Base-by-base conservation (phyloP, 2,113 vertebrate species). In the Stictonetta naevosa region DNA sequence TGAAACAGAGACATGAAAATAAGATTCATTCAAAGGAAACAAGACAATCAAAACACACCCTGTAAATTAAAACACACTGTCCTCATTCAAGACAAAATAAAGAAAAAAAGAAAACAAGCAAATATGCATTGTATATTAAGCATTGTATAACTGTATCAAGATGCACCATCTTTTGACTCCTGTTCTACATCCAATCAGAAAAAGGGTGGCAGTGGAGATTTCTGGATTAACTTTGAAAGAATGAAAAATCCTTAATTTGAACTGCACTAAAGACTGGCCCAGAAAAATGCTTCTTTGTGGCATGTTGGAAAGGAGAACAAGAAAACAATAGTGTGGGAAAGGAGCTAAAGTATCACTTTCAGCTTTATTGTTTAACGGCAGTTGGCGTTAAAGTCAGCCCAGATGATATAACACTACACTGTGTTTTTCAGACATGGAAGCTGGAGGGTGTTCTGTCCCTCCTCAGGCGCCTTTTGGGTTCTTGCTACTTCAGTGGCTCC, bases 251-350 rank as follows among this genome's bases (percentile, higher is more conserved):
- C 53, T 90, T 86, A 68, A 90, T 96, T 93, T 95, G 69, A 92
- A 64, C 53, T 75, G 44, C 58, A 44, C 13, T 72, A 46, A 90
- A 62, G 38, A 76, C 19, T 89, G 53, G 38, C 80, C 31, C 36
- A 69, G 73, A 79, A 79, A 96, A 92, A 36, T 69, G n/a, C 8
- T 91, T 82, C 63, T 42, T 55, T 83, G 46, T 93, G 60, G 46
- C 73, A 50, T 25, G 4, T 36, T 90, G 77, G 90, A 95, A 96
- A 82, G 28, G 52, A 66, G 86, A 66, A 73, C 42, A 90, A 68
- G 86, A 88, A 96, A 96, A 93, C 62, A 96, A 69, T 66, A 76
- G 34, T 92, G 58, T 79, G 77, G 88, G 88, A 79, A 95, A 93
- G 84, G 73, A 91, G 58, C 56, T 92, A 8, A 73, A 82, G 69